Evolutionary conservation across 2,797 vertebrate genomes (phyloP).

Genomic region (Macropodus opercularis): DNA sequence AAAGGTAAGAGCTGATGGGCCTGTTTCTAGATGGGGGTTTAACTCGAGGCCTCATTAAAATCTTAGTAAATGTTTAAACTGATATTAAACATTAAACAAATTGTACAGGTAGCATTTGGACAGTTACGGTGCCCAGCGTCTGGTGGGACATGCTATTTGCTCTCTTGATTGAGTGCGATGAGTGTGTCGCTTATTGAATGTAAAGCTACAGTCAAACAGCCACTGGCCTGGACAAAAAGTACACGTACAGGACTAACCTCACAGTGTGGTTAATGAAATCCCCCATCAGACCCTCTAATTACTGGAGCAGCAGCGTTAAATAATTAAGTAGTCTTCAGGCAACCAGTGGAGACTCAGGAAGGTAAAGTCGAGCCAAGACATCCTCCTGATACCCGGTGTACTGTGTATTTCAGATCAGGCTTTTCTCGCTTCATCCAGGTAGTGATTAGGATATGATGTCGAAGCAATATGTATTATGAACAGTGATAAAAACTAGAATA

Average conservation of each 20-base stretch:
- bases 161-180: not conserved
- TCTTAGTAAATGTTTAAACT: too few species aligned
- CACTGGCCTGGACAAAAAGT: not conserved
- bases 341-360: not conserved
- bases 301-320: not conserved
- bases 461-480: too few species aligned
- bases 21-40: too few species aligned
- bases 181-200: not conserved
- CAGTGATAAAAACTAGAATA: too few species aligned
- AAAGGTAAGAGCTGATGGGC: constrained; percentile 84
- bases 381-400: too few species aligned
- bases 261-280: not conserved
- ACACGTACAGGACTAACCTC: not conserved
- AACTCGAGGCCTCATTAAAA: too few species aligned
- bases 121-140: too few species aligned
- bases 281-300: not conserved
- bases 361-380: not conserved
- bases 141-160: not conserved
- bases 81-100: too few species aligned
- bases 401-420: too few species aligned
- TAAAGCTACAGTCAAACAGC: not conserved
- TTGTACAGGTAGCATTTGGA: too few species aligned
- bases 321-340: constrained; percentile 6
- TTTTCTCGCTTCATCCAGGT: too few species aligned
- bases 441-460: too few species aligned